Evolutionary conservation across 1,140 invertebrate genomes (phyloP), one percentile per base, ranked within the genome.

Genomic region (Aphelinus certus): DNA sequence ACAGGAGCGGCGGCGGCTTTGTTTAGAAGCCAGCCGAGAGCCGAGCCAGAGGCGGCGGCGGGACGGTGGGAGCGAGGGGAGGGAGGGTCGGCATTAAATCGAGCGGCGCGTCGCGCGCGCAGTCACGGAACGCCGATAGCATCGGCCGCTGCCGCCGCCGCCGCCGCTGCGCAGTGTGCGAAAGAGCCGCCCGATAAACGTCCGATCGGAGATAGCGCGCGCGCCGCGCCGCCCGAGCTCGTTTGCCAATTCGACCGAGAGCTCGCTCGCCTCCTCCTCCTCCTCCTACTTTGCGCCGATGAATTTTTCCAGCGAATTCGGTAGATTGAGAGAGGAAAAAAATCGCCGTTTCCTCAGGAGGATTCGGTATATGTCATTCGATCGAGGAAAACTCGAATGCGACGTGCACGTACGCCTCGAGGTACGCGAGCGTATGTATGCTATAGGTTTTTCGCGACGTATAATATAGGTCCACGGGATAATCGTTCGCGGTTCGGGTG

Each of bases 21-120:
- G 53, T 67, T 67, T 67, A 67, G 65, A 66, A 49, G 51, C 47
- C 64, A 57, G 10, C 9, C 26, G 26, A n/a, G 53, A 26, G 26
- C 26, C 26, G 26, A 7, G 61, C 46, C 7, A 3, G 4, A 2
- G 26, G 65, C 47, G 61, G 1, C 53, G 49, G 10, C 7, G 51
- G 3, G 26, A 62, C 48, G 53, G 58, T 56, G 10, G 9, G 73
- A 69, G 42, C 45, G 7, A 56, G 51, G 1, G 60, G 3, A n/a
- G 47, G 49, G 10, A 6, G 49, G 9, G 48, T 2, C 1, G 47
- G 61, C 63, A 66, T 76, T 76, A 76, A 71, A 71, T 60, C 68
- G 67, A 65, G 74, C 62, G 68, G 61, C 26, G 26, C 26, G 58
- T 60, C 71, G 71, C 56, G 53, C 26, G 7, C 45, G 43, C 48